These are phyloP conservation scores for Triplophysa siluroides DNA, from an alignment of 2,113 vertebrate species.

Conservation along the genomic window DNA sequence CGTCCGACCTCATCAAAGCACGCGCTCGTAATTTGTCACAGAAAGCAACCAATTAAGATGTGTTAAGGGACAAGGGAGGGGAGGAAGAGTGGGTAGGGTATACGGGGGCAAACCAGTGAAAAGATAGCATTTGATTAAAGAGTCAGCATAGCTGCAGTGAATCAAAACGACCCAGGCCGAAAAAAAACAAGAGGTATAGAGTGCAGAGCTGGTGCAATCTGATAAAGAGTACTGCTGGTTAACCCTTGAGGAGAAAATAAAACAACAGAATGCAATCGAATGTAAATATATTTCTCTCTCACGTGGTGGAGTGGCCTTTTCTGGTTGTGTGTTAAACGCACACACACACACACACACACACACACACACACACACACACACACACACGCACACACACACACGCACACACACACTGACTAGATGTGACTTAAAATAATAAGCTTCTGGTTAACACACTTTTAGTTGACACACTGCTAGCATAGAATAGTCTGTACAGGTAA, in stretches of 20 bases:
- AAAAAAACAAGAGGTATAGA: constrained; percentile 68
- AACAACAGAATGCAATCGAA: background rate
- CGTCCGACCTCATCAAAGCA: constrained; percentile 98
- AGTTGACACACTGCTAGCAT: constrained; percentile 54
- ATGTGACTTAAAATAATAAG: too few species aligned
- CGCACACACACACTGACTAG: background rate
- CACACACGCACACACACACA: too few species aligned
- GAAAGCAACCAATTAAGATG: constrained; percentile 99
- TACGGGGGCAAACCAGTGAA: constrained; percentile 71
- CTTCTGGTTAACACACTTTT: constrained; percentile 69
- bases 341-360: background rate
- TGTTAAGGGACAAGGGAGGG: constrained; percentile 78
- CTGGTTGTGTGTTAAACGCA: background rate
- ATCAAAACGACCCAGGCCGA: constrained; percentile 87
- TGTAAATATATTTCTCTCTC: background rate
- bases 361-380: constrained; percentile 1
- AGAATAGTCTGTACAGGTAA: constrained; percentile 63
- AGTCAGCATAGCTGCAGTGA: constrained; percentile 90
- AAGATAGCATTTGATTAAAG: constrained; percentile 98
- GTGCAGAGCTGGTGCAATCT: constrained; percentile 18
- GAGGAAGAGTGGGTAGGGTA: constrained; percentile 42
- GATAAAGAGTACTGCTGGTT: constrained; percentile 68
- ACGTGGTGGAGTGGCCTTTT: background rate
- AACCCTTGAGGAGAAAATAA: constrained; percentile 62
- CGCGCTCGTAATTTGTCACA: constrained; percentile 98